phyloP scores from a whole-genome alignment of 2,797 vertebrate species.

The Gymnodraco acuticeps region DNA sequence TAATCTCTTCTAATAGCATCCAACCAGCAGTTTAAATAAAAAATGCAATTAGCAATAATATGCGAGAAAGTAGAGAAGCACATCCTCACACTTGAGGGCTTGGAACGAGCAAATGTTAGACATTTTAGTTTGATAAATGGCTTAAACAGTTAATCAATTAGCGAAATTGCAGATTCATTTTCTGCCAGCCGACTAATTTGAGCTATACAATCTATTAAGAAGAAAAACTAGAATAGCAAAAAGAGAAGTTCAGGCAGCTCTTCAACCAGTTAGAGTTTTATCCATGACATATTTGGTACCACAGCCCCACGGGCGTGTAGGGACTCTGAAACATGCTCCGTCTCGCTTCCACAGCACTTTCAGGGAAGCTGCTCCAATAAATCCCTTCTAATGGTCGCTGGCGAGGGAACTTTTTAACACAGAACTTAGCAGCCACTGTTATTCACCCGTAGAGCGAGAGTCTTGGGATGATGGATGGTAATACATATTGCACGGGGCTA shows the following conservation, averaged over 20 bases:
- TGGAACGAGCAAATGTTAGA: background rate
- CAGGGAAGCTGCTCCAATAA: slow-evolving; percentile 69
- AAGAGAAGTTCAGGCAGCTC: slow-evolving; percentile 24
- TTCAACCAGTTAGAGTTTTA: slow-evolving; percentile 44
- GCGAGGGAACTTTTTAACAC: slow-evolving; percentile 80
- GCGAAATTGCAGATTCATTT: slow-evolving; percentile 12
- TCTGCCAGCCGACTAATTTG: background rate
- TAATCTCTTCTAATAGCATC: background rate
- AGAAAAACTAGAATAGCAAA: slow-evolving; percentile 27
- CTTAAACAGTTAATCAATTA: background rate
- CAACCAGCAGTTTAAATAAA: background rate
- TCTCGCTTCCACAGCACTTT: slow-evolving; percentile 67
- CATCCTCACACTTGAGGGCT: slow-evolving; percentile 3
- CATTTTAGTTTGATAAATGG: slow-evolving; percentile 18
- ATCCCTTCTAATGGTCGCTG: slow-evolving; percentile 76
- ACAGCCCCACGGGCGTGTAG: slow-evolving; percentile 54
- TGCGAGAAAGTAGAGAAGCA: background rate
- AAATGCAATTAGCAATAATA: background rate
- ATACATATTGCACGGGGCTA: slow-evolving; percentile 83
- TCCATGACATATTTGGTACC: slow-evolving; percentile 59
- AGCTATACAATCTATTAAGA: slow-evolving; percentile 24
- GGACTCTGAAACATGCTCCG: slow-evolving; percentile 61
- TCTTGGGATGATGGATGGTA: slow-evolving; percentile 76
- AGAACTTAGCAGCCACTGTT: slow-evolving; percentile 76
- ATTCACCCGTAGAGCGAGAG: slow-evolving; percentile 69